Evolutionary conservation across 2,797 vertebrate species (phyloP).

Genomic region (Tokudaia muenninki): DNA sequence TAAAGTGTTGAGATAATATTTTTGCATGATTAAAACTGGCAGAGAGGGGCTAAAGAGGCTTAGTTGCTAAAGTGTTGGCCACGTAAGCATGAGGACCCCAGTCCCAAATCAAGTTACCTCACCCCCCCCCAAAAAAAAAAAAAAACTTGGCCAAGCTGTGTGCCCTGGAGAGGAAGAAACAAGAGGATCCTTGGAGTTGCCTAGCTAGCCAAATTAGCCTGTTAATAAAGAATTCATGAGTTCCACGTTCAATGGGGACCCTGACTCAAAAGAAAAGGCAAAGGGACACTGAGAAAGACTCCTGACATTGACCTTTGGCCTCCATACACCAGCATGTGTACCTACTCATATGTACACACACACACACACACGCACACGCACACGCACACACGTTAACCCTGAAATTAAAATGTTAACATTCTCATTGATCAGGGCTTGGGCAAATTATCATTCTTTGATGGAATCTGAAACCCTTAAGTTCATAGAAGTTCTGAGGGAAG

Average conservation of each 20-base stretch:
- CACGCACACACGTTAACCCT: not conserved
- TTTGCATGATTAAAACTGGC: not conserved
- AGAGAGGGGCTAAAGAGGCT: not conserved
- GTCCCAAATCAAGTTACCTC: not conserved
- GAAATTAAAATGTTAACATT: not conserved
- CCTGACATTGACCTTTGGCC: not conserved
- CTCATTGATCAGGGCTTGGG: not conserved
- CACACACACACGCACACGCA: not conserved
- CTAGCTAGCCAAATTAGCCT: too few relatives aligned
- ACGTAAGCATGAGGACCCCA: not conserved
- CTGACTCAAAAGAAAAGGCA: not conserved
- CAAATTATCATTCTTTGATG: not conserved
- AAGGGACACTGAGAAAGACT: not conserved
- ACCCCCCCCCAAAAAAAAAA: too few relatives aligned
- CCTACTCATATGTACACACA: not conserved
- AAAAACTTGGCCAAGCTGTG: not conserved
- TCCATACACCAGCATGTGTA: not conserved
- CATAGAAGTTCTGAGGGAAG: not conserved
- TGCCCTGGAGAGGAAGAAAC: not conserved
- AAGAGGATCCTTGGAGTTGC: not conserved
- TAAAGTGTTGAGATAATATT: not conserved
- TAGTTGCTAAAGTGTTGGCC: not conserved
- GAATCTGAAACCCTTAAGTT: not conserved
- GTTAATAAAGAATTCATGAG: not conserved
- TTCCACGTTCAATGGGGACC: not conserved